phyloP scores from a whole-genome alignment of 2,888 invertebrate species.

The Parascotia fuliginaria region DNA sequence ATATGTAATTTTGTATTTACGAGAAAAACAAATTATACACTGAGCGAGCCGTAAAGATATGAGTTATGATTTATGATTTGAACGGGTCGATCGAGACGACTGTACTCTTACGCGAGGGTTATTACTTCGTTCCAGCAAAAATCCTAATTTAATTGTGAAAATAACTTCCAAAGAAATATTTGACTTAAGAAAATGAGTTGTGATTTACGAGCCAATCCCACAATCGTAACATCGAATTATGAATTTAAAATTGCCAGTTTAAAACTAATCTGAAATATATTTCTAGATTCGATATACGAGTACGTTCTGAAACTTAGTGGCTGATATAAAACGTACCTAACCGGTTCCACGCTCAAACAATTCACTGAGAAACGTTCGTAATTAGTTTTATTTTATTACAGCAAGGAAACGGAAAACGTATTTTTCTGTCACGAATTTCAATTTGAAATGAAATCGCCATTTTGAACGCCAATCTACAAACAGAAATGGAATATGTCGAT shows the following conservation, averaged over 20 bases:
- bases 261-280: constrained; percentile 1
- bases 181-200: constrained; percentile 1
- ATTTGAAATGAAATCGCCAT: constrained; percentile 10
- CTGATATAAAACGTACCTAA: constrained; percentile 6
- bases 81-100: background rate
- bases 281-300: background rate
- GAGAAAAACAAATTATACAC: constrained; percentile 1
- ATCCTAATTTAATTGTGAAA: constrained; percentile 1
- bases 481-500: constrained; percentile 7
- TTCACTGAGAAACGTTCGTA: constrained; percentile 9
- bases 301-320: constrained; percentile 1
- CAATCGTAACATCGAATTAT: background rate
- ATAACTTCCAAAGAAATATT: background rate
- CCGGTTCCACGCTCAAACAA: constrained; percentile 9
- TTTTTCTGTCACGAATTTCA: constrained; percentile 6
- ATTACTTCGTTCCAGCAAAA: background rate
- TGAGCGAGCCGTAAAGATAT: background rate
- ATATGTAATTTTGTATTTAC: constrained; percentile 7
- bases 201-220: constrained; percentile 14
- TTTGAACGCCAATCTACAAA: constrained; percentile 2
- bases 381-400: constrained; percentile 17
- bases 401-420: constrained; percentile 6
- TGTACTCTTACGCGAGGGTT: background rate
- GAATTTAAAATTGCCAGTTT: background rate
- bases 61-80: background rate